Conservation (phyloP, 23 tunicate genomes). For the Halocynthia aurantium region DNA sequence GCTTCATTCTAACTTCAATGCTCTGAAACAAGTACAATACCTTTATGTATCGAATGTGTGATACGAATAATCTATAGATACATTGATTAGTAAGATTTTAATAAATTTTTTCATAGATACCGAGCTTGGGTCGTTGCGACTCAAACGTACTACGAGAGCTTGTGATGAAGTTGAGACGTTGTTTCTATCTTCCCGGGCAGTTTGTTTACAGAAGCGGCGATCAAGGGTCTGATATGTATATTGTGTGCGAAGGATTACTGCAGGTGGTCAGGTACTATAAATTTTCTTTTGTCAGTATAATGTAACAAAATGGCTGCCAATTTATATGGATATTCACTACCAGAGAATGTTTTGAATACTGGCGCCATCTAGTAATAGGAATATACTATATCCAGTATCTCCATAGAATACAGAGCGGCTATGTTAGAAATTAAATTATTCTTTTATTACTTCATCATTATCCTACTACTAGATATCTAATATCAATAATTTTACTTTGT, state of each 20-base stretch:
- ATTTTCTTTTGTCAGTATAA: background rate
- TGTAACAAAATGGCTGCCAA: no score
- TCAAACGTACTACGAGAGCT: constrained; percentile 42
- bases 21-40: constrained; percentile 49
- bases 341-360: no score
- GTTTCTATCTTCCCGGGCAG: constrained; percentile 77
- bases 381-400: no score
- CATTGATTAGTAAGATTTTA: background rate
- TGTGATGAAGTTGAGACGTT: constrained; percentile 40
- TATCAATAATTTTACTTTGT: background rate
- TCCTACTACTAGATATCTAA: no score
- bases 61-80: background rate
- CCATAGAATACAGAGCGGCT: no score
- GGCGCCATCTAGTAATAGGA: no score
- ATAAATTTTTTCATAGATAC: constrained; percentile 21
- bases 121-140: constrained; percentile 39
- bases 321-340: no score
- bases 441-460: no score
- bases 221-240: constrained; percentile 52
- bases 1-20: constrained; percentile 41
- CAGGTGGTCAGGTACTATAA: constrained; percentile 49
- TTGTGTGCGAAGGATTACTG: constrained; percentile 71
- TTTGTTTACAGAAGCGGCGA: constrained; percentile 74
- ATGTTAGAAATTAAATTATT: no score
- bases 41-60: background rate